Evolutionary conservation across 2,888 invertebrate genomes (phyloP), one percentile per base, ranked within the genome.

Genomic region (Parapristionchus giblindavisi): DNA sequence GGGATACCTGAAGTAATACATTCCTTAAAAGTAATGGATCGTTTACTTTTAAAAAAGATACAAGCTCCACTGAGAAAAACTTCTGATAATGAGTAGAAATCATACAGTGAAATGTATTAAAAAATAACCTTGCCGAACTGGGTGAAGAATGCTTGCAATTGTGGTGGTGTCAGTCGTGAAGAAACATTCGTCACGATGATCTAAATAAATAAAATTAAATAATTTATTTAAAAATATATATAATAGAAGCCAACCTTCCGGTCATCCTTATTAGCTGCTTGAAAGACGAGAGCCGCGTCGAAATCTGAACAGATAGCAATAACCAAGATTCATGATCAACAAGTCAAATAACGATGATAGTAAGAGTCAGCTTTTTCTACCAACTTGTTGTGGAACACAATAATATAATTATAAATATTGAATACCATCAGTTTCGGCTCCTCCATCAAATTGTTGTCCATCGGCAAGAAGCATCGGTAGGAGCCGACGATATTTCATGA

Each of bases 401-500:
- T 1, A 11, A 52, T 2, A 11, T 14, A 48, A 48, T 14, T 11
- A 48, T 11, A 21, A 48, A n/a, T n/a, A n/a, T n/a, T 14, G 76
- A 61, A 34, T 54, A 85, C 85, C 84, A 56, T 85, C 86, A n/a
- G 84, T 83, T 32, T 82, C 82, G n/a, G n/a, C n/a, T 21, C 76
- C 76, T 1, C 77, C 79, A 71, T 80, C 81, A 34, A 80, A 77
- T 34, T 81, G 77, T 29, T 80, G 78, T 71, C 87, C 87, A 68
- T 87, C 86, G 17, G 84, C 84, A 11, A 88, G 80, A 34, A 88
- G 75, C 83, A 87, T 86, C 11, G 88, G 88, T 36, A 88, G 77
- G 14, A 88, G 81, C 5, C 87, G 80, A 8, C 88, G 83, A 70
- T 88, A 88, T 75, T 88, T 88, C 82, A 88, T 86, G 76, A 88